Evolutionary conservation across 2,113 vertebrate species (phyloP), one percentile per base, ranked within the genome.

Genomic region (Oryzias woworae): DNA sequence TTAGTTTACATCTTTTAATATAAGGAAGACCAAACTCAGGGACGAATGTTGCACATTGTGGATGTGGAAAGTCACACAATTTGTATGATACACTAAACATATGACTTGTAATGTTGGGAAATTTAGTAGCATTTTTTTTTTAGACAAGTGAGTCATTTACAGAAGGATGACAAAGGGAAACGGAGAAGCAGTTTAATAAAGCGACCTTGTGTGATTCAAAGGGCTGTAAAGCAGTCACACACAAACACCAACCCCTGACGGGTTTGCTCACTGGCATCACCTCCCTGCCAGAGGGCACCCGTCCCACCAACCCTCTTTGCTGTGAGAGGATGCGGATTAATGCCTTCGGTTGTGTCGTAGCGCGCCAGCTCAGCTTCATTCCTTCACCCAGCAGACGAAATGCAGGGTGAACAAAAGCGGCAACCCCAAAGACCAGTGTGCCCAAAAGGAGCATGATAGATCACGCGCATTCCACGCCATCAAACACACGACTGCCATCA

Each of bases 161-260:
- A 28, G 24, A 13, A 71, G 22, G 58, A 53, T 72, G 77, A 79
- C 64, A 61, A 16, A 53, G 53, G 66, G 73, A 66, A 76, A 84
- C 81, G 71, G 52, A 78, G 59, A 71, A 51, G 63, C 58, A 54
- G 62, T 67, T 8, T 82, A 85, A 81, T 83, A 59, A 76, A 67
- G 84, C 68, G 62, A 63, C 41, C 41, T 23, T 42, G 47, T 31
- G 42, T 87, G 75, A 88, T 72, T 88, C 85, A 85, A 54, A n/a
- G 66, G 14, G 53, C 61, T 81, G 14, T 41, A 75, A 76, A 53
- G 48, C 48, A 47, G 36, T 28, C 23, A 55, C 20, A 53, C 48
- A 57, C 46, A 12, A 24, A 68, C 48, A 42, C 48, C 50, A 23
- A 41, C 62, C 64, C 36, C 49, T 59, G 58, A 26, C 41, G 68